A percentile compares a stretch with the other conserved stretches of the same genome.
Evolutionary conservation across 2,888 invertebrate genomes (phyloP).

Genomic region (Torymus auratus): DNA sequence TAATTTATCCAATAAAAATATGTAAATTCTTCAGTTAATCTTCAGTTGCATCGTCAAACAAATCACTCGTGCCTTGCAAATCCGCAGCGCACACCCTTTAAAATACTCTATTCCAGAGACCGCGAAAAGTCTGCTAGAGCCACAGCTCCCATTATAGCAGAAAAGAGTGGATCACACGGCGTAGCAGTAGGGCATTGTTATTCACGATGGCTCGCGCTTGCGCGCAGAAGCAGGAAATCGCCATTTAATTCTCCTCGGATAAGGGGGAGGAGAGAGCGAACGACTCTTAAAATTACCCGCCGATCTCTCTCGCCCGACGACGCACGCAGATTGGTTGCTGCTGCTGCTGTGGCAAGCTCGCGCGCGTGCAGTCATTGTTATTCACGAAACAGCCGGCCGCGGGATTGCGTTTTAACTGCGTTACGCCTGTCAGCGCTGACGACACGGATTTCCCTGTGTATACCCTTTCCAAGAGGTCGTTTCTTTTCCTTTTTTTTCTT

Average conservation of each 20-base stretch:
- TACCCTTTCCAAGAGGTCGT: too few species aligned
- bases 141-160: background rate
- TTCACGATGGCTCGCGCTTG: slow-evolving; percentile 67
- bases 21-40: too few species aligned
- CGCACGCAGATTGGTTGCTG: background rate
- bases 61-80: too few species aligned
- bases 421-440: slow-evolving; percentile 34
- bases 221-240: slow-evolving; percentile 61
- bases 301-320: slow-evolving; percentile 62
- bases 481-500: too few species aligned
- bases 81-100: background rate
- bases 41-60: too few species aligned
- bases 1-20: too few species aligned
- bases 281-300: slow-evolving; percentile 69
- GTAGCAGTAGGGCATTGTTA: slow-evolving; percentile 64
- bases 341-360: slow-evolving; percentile 34
- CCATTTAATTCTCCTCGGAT: slow-evolving; percentile 69
- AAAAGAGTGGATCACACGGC: background rate
- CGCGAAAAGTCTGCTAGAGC: background rate
- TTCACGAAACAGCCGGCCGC: slow-evolving; percentile 66
- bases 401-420: slow-evolving; percentile 69
- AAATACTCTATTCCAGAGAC: background rate
- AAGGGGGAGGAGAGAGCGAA: slow-evolving; percentile 57
- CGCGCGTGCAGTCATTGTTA: slow-evolving; percentile 66
- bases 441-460: too few species aligned